Percentiles rank a stretch among this genome's conserved stretches.
Evolutionary conservation across 2,113 vertebrate genomes (phyloP).

Genomic region (Enhydra lutris): DNA sequence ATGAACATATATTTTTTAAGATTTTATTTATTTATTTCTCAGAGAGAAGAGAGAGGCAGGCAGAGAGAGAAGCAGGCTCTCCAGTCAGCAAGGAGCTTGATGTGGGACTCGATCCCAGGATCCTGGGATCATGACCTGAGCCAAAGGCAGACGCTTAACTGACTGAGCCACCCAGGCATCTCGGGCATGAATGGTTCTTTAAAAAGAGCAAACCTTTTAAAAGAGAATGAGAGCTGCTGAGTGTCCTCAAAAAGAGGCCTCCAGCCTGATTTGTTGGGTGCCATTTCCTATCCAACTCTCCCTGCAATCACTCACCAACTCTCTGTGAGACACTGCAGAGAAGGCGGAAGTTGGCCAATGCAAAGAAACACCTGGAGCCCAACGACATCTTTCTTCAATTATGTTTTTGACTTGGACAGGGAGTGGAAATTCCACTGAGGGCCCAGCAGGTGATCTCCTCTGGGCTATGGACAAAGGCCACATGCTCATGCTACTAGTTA

Average conservation of each 20-base stretch:
- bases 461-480: conserved; percentile 71
- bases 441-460: conserved; percentile 69
- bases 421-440: conserved; percentile 67
- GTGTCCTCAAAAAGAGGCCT: background rate
- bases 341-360: conserved; percentile 43
- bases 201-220: background rate
- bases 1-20: background rate
- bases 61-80: background rate
- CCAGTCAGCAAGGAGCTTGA: background rate
- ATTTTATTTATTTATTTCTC: background rate
- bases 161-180: background rate
- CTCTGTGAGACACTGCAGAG: background rate
- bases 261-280: background rate
- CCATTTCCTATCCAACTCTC: background rate
- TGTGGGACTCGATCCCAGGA: background rate
- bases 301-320: background rate
- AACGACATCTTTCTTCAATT: conserved; percentile 56
- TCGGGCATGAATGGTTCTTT: background rate
- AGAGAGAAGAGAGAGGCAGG: background rate
- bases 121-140: background rate
- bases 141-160: background rate
- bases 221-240: background rate
- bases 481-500: conserved; percentile 38
- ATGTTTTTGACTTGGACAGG: conserved; percentile 52
- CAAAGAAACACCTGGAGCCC: conserved; percentile 65